phyloP scores from a whole-genome alignment of 2,113 vertebrate genomes.

The Notarius lentiginosus region DNA sequence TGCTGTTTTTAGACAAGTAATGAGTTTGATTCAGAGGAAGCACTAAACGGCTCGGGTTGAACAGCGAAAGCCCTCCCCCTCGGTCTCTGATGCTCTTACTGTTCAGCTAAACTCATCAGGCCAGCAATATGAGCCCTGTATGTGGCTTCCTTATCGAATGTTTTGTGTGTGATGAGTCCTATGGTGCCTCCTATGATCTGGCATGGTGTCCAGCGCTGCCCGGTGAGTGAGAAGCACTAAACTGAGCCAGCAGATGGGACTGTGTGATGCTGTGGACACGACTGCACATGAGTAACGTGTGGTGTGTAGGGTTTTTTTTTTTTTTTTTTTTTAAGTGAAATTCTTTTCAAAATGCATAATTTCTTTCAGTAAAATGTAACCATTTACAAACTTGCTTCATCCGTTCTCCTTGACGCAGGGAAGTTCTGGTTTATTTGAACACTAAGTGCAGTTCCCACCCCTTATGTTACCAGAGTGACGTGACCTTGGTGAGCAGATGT shows the following conservation, averaged over 20 bases:
- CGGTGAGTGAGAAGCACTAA: neutral
- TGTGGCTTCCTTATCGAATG: neutral
- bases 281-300: neutral
- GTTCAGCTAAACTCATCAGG: constrained; percentile 58
- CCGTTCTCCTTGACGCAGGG: neutral
- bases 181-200: constrained; percentile 17
- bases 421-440: neutral
- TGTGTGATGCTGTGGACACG: neutral
- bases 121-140: constrained; percentile 44
- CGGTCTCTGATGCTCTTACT: constrained; percentile 53
- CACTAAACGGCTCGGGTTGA: constrained; percentile 59
- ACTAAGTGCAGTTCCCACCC: neutral
- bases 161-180: neutral
- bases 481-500: neutral
- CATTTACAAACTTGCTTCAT: neutral
- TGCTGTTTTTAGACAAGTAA: constrained; percentile 41
- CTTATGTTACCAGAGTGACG: neutral
- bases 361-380: too few species aligned
- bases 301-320: too few species aligned
- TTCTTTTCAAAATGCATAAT: neutral
- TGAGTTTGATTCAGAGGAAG: constrained; percentile 55
- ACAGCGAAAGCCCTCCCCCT: constrained; percentile 57
- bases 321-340: too few species aligned
- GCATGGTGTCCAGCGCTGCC: neutral
- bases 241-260: constrained; percentile 31